Evolutionary conservation across 2,113 vertebrate genomes (phyloP), one percentile per base, ranked within the genome.

Genomic region (Elaphurus davidianus): DNA sequence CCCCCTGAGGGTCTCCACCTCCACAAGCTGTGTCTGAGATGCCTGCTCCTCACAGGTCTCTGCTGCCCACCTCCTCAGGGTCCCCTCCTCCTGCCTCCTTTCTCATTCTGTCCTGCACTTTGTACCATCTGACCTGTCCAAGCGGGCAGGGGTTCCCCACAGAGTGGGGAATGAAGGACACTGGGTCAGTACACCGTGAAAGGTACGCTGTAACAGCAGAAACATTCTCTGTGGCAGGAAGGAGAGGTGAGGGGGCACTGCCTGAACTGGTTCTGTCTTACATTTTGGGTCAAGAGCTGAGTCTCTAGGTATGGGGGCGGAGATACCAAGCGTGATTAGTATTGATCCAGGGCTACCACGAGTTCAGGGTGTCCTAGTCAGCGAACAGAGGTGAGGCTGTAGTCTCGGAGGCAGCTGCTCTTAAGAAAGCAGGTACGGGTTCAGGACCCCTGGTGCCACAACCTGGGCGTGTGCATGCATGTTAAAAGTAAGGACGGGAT

Each of bases 401-500:
- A 57, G 16, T 30, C 27, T 52, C 12, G 0, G 21, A 45, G 54
- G 79, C 14, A 67, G 85, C 7, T 7, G 27, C n/a, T 78, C 79
- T 67, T n/a, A 52, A 21, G 79, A 52, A 60, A 27, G 36, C 6
- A 62, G 47, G 40, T 28, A 19, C 15, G 19, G 15, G 76, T 92
- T 71, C 43, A 92, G 78, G 14, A 40, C 14, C 50, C 16, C 64
- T 3, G 25, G 15, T 43, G 23, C 43, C 81, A 43, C 17, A 21
- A 43, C 33, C 11, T 33, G 6, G 54, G 47, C 1, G 0, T 27
- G 6, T 19, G 4, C 16, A 8, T 0, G 4, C 64, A 83, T n/a
- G 87, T 55, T 60, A 40, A 88, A 92, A 93, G 54, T 83, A 74
- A 89, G 59, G 82, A 28, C 82, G 36, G 93, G 54, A 79, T 71